Conservation (phyloP, 2,888 invertebrate species). For the Eremobia ochroleuca region DNA sequence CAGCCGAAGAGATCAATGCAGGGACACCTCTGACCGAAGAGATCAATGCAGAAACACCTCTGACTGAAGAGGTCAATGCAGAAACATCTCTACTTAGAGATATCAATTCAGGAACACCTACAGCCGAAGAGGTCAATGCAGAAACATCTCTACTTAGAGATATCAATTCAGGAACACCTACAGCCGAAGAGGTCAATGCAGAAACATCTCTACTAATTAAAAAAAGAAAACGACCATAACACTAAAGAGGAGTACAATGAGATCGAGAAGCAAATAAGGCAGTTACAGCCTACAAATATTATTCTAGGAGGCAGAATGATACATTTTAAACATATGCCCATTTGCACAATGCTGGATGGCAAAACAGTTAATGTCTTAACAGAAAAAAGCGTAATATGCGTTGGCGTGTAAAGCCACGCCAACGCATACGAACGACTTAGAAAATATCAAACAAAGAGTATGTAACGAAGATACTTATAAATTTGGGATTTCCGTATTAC, state of each 20-base stretch:
- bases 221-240: conserved; percentile 11
- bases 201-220: not conserved
- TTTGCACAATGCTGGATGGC: conserved; percentile 16
- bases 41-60: not conserved
- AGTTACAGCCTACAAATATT: not conserved
- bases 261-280: conserved; percentile 14
- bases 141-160: no score
- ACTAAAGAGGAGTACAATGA: conserved; percentile 7
- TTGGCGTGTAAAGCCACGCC: conserved; percentile 1
- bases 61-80: no score
- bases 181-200: no score
- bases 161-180: no score
- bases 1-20: no score
- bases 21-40: not conserved
- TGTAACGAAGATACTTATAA: conserved; percentile 7
- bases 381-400: conserved; percentile 18
- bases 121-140: no score
- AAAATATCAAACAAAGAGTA: conserved; percentile 10
- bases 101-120: no score
- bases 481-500: conserved; percentile 9
- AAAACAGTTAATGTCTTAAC: conserved; percentile 11
- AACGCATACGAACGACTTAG: not conserved
- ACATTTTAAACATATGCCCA: not conserved
- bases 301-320: not conserved
- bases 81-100: no score